Evolutionary conservation across 2,797 vertebrate genomes (phyloP), one percentile per base, ranked within the genome.

Genomic region (Mormyrops attenuatus): DNA sequence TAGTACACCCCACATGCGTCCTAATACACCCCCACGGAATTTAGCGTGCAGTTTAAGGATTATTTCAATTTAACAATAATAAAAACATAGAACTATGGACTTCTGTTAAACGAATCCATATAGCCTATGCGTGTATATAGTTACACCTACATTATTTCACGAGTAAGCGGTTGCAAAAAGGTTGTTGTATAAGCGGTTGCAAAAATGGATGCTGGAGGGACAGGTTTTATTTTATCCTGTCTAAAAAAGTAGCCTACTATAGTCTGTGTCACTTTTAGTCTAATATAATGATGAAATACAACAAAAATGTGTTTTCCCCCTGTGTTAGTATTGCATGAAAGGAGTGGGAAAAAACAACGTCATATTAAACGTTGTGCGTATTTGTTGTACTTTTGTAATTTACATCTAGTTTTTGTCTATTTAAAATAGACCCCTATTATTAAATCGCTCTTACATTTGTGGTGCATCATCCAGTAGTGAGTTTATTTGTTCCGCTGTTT

Each of bases 401-500:
- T 6, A 38, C 6, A 38, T 73, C 4, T 13, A 38, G 26, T 73
- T 73, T 73, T 38, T 73, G 66, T 73, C 30, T 17, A 73, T 11
- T 73, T 73, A 17, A 73, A 15, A 69, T 69, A 17, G 66, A 73
- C 34, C 13, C 47, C 52, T 85, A 22, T 52, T 52, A 73, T 73
- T 11, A 60, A 60, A 41, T 87, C 53, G 53, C 22, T 87, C 17
- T 41, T 20, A 55, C 17, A 38, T 38, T 87, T 50, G 50, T 85
- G 3, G 11, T 85, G 38, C 20, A 85, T 88, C 66, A 84, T 93
- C 88, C 91, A 91, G 89, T 91, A 90, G 93, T 91, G 89, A 93
- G 90, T 90, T 87, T 93, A 92, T 92, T 94, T 94, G 95, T 95
- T 93, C 92, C 93, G 95, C 94, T 92, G 93, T 91, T 95, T 94